Percentiles rank a stretch among this genome's conserved stretches.
These are phyloP conservation scores for Aplodontia rufa DNA, from an alignment of 2,113 vertebrate species.

Conservation along the genomic window DNA sequence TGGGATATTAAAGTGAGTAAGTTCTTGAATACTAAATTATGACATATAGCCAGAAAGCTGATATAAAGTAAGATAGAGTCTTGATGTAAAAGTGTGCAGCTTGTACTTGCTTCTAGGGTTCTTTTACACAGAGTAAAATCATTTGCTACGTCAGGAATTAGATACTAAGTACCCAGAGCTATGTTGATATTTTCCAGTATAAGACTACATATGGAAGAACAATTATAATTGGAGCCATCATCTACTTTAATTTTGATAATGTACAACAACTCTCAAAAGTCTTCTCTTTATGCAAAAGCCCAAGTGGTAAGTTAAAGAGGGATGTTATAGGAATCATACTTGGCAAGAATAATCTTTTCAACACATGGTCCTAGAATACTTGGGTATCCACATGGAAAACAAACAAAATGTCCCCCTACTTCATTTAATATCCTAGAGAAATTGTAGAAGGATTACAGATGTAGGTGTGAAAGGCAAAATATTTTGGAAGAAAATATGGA, in stretches of 20 bases:
- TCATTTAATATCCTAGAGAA: background rate
- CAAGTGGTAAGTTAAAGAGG: background rate
- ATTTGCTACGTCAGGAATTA: background rate
- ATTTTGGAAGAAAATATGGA: background rate
- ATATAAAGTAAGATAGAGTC: background rate
- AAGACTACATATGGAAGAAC: background rate
- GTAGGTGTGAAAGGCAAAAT: background rate
- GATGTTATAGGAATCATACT: background rate
- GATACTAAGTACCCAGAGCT: background rate
- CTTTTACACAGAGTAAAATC: background rate
- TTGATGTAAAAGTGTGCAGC: background rate
- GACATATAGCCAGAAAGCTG: background rate
- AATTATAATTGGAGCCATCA: background rate
- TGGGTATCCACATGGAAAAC: background rate
- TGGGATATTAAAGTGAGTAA: background rate
- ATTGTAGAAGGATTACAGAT: background rate
- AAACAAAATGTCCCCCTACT: background rate
- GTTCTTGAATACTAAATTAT: background rate
- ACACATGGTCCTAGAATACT: background rate
- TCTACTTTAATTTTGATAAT: background rate
- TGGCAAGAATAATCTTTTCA: background rate
- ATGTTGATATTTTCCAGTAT: background rate
- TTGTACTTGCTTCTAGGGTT: background rate
- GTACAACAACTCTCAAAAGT: background rate
- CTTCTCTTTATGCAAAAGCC: background rate